phyloP scores from a whole-genome alignment of 2,113 vertebrate species.

The Cyphomyrus plagiostoma region DNA sequence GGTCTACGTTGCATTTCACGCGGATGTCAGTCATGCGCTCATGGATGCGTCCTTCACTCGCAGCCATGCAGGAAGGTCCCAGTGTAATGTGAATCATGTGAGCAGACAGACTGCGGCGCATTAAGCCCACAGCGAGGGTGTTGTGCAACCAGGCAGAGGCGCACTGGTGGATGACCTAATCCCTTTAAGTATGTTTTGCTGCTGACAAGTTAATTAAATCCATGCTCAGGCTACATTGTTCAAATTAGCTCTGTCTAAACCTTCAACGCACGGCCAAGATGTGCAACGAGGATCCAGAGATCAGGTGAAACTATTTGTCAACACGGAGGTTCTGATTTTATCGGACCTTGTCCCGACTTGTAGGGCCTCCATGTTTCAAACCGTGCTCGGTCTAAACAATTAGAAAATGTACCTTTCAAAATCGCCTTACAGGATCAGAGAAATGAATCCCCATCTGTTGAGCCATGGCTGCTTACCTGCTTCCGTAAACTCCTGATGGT shows the following conservation, averaged over 20 bases:
- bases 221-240: slow-evolving; percentile 17
- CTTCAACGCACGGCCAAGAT: neutral
- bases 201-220: slow-evolving; percentile 32
- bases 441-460: neutral
- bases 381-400: neutral
- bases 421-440: neutral
- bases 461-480: slow-evolving; percentile 63
- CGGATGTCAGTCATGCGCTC: neutral
- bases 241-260: slow-evolving; percentile 13
- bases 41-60: neutral
- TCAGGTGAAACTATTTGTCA: neutral
- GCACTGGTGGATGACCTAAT: slow-evolving; percentile 10
- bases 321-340: neutral
- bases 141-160: neutral
- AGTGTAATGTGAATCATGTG: neutral
- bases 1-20: neutral
- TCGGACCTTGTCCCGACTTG: neutral
- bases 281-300: neutral
- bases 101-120: neutral
- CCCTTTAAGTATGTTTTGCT: slow-evolving; percentile 17
- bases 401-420: neutral
- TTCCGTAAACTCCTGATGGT: slow-evolving; percentile 87
- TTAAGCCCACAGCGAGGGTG: neutral
- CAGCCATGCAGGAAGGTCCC: neutral
- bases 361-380: neutral